Evolutionary conservation across 2,888 invertebrate genomes (phyloP), one percentile per base, ranked within the genome.

Genomic region (Leptarthrus brevirostris): DNA sequence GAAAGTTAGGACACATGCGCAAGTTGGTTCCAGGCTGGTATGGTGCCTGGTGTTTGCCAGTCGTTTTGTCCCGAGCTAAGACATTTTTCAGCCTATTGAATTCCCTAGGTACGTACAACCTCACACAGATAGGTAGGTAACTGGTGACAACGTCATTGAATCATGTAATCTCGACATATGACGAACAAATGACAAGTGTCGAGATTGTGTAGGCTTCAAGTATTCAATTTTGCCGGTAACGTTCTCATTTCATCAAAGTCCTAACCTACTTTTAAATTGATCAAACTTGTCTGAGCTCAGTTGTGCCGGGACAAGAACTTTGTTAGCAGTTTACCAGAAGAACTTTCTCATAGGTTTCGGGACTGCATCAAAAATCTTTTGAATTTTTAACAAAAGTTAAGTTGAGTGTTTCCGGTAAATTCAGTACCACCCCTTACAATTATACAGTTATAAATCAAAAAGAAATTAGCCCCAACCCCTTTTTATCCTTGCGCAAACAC

Each of bases 1-100:
- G 49, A 66, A 66, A 61, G 61, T 61, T 61, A 40, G 36, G 61
- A 61, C 36, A 61, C 18, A 61, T 61, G 36, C 16, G 40, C 10
- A 12, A 16, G 10, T 40, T 40, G n/a, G n/a, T n/a, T n/a, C n/a
- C n/a, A n/a, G n/a, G n/a, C n/a, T n/a, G n/a, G n/a, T n/a, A n/a
- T n/a, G n/a, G n/a, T 56, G 36, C 22, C n/a, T 54, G 26, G 2
- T n/a, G 5, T 12, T 20, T 3, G 40, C 1, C n/a, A 5, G 61
- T 36, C 30, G 30, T 30, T 10, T 36, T 40, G 10, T 34, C 5
- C 61, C 36, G 61, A 6, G 8, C 8, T 30, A 4, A 30, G 30
- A 6, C n/a, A n/a, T 30, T 30, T 1, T 30, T 30, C 5, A 30
- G 40, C 22, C 18, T 18, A 40, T 61, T 40, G 40, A 61, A 40